These are phyloP conservation scores for Ochropacha duplaris DNA, from an alignment of 2,888 invertebrate genomes.

Conservation along the genomic window DNA sequence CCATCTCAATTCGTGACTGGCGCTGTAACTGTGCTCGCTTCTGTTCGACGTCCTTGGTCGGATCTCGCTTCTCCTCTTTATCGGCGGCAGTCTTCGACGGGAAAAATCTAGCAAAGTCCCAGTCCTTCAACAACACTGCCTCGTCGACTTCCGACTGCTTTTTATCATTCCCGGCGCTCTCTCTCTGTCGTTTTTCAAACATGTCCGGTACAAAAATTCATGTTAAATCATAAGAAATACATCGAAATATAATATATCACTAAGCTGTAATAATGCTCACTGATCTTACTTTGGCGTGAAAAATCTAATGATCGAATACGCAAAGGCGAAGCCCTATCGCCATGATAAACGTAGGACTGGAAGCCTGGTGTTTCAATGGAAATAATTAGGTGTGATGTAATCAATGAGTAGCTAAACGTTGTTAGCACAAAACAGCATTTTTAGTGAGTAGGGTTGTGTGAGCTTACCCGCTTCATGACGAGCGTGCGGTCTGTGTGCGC, in stretches of 20 bases:
- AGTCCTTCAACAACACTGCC: slow-evolving; percentile 91
- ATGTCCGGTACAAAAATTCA: slow-evolving; percentile 75
- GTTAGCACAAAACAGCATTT: slow-evolving; percentile 27
- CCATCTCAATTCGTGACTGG: slow-evolving; percentile 74
- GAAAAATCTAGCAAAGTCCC: slow-evolving; percentile 94
- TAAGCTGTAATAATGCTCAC: slow-evolving; percentile 60
- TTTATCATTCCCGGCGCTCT: slow-evolving; percentile 65
- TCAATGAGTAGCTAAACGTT: slow-evolving; percentile 12
- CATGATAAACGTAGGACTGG: slow-evolving; percentile 12
- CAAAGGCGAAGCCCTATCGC: slow-evolving; percentile 17
- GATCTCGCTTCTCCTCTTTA: slow-evolving; percentile 54
- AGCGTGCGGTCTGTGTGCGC: slow-evolving; percentile 92
- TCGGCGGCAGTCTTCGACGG: slow-evolving; percentile 74
- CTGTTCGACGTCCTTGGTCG: slow-evolving; percentile 69
- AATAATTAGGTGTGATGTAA: slow-evolving; percentile 11
- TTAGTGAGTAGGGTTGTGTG: background rate
- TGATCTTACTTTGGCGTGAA: slow-evolving; percentile 80
- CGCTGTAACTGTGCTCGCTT: slow-evolving; percentile 69
- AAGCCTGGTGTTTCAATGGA: slow-evolving; percentile 7
- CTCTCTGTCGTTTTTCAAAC: slow-evolving; percentile 71
- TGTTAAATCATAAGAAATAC: slow-evolving; percentile 61
- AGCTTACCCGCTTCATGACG: slow-evolving; percentile 95
- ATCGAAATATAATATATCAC: slow-evolving; percentile 25
- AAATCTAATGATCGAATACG: slow-evolving; percentile 30
- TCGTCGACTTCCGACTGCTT: slow-evolving; percentile 87